Conservation (phyloP, 2,113 vertebrate genomes). For the Petromus typicus region DNA sequence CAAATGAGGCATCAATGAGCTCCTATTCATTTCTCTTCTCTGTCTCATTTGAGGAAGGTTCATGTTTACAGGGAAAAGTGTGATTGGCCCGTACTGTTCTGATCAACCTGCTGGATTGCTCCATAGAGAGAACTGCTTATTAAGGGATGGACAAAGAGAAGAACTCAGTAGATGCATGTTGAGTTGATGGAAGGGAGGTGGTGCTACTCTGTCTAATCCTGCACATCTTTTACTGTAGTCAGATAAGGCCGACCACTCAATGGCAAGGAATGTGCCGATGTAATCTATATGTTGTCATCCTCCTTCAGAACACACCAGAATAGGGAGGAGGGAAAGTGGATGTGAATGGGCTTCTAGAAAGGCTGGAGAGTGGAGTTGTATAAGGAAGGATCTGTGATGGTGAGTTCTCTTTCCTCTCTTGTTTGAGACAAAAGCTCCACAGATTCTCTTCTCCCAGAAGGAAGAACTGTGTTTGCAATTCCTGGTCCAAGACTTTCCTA, state of each 20-base stretch:
- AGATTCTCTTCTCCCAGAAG: conserved; percentile 28
- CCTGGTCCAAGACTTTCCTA: conserved; percentile 79
- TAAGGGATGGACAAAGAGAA: neutral
- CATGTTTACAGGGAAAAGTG: neutral
- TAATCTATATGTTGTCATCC: neutral
- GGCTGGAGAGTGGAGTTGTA: too few species aligned
- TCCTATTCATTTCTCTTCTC: neutral
- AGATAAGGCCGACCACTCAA: neutral
- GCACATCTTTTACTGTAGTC: neutral
- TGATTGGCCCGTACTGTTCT: neutral
- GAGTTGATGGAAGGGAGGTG: neutral
- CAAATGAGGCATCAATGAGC: neutral
- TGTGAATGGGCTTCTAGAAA: neutral
- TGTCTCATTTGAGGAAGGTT: neutral
- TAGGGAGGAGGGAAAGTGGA: too few species aligned
- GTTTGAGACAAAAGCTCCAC: conserved; percentile 15
- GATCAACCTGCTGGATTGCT: neutral
- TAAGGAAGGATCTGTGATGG: neutral
- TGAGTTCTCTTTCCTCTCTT: neutral
- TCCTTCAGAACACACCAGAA: neutral
- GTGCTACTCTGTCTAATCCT: neutral
- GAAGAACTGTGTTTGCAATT: conserved; percentile 41
- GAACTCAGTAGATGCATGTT: neutral
- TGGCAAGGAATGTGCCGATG: neutral
- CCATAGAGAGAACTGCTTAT: neutral